A percentile compares a stretch with the other conserved stretches of the same genome.
These are phyloP conservation scores for Notothenia rossii DNA, from an alignment of 2,113 vertebrate species.

Conservation along the genomic window DNA sequence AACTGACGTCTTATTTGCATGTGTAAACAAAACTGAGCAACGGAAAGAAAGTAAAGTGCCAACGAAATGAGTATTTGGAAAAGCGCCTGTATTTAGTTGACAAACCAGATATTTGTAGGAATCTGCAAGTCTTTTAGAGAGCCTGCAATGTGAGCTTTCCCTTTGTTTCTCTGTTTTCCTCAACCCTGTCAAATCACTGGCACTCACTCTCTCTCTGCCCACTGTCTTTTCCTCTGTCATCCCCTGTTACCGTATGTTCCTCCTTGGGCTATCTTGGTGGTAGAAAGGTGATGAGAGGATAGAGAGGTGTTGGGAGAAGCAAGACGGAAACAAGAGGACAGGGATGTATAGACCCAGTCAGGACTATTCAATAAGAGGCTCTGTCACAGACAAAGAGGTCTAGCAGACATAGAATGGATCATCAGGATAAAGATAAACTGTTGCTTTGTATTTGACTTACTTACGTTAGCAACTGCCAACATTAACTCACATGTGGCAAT, in stretches of 20 bases:
- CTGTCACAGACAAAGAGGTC: background rate
- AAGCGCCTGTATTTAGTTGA: background rate
- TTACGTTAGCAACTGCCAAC: background rate
- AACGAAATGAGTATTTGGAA: background rate
- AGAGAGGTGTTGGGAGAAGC: slow-evolving; percentile 47
- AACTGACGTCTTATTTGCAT: background rate
- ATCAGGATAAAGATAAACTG: background rate
- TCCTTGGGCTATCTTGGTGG: slow-evolving; percentile 48
- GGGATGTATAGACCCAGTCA: slow-evolving; percentile 8
- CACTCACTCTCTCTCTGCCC: slow-evolving; percentile 38
- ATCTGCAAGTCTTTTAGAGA: slow-evolving; percentile 22
- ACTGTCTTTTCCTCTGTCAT: slow-evolving; percentile 48
- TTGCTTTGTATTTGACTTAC: background rate
- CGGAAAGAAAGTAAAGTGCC: background rate
- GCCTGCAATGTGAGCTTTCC: slow-evolving; percentile 23
- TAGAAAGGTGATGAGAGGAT: slow-evolving; percentile 62
- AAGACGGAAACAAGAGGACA: slow-evolving; percentile 25
- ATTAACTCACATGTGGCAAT: slow-evolving; percentile 39
- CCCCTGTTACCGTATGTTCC: slow-evolving; percentile 40
- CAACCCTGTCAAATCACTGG: slow-evolving; percentile 25
- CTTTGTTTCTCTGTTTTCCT: slow-evolving; percentile 48
- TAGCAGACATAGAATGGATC: background rate
- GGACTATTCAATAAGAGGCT: slow-evolving; percentile 38
- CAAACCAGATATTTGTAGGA: slow-evolving; percentile 21
- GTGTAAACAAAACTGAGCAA: background rate